phyloP scores from a whole-genome alignment of 2,113 vertebrate species.

The Sapajus apella region DNA sequence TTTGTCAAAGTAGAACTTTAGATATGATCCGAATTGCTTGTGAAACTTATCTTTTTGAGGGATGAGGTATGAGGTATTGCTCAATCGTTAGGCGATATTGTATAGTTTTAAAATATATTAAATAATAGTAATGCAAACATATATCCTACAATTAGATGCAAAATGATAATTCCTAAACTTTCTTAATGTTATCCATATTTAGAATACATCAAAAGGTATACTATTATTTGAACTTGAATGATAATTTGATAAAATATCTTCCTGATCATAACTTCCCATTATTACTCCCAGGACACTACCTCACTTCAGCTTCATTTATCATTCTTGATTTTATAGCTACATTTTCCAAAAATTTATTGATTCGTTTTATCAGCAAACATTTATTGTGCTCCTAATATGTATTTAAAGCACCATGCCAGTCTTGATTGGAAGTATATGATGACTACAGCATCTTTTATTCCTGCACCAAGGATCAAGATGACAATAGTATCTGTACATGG shows the following conservation, averaged over 20 bases:
- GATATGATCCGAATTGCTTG: not conserved
- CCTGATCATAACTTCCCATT: not conserved
- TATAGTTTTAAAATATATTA: not conserved
- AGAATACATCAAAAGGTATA: not conserved
- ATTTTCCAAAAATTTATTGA: constrained; percentile 40
- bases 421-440: not conserved
- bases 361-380: constrained; percentile 30
- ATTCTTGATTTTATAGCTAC: constrained; percentile 50
- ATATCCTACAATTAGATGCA: not conserved
- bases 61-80: not conserved
- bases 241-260: constrained; percentile 42
- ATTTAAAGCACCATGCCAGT: not conserved
- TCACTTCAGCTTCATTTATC: constrained; percentile 1
- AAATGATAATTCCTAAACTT: not conserved
- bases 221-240: not conserved
- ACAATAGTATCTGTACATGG: not conserved
- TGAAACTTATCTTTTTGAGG: constrained; percentile 17
- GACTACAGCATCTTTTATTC: not conserved
- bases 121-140: not conserved
- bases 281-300: constrained; percentile 24
- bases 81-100: not conserved
- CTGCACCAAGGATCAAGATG: not conserved
- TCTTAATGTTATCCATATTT: not conserved
- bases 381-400: not conserved
- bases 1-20: constrained; percentile 1